Percentiles rank a stretch among this genome's conserved stretches.
These are phyloP conservation scores for Silvanus unidentatus DNA, from an alignment of 2,888 invertebrate genomes.

Conservation along the genomic window DNA sequence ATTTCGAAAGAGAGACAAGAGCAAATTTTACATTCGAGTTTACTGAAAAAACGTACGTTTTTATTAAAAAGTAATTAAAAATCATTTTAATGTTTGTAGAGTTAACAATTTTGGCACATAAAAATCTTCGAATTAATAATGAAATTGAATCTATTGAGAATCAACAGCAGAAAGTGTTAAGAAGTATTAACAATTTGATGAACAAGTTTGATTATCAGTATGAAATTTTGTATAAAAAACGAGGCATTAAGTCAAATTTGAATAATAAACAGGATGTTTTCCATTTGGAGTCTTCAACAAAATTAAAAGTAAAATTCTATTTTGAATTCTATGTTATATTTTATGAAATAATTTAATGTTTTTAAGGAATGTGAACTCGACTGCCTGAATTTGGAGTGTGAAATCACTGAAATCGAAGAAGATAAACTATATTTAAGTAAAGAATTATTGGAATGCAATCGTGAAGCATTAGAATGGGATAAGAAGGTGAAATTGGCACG, in stretches of 20 bases:
- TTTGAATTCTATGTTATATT: conserved; percentile 6
- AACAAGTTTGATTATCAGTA: conserved; percentile 56
- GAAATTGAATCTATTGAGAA: conserved; percentile 55
- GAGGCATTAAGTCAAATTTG: conserved; percentile 49
- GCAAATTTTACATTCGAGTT: conserved; percentile 62
- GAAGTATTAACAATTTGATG: conserved; percentile 56
- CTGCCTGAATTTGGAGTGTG: conserved; percentile 60
- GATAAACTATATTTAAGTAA: conserved; percentile 62
- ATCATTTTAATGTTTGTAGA: too few species aligned
- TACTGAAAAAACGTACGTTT: conserved; percentile 63
- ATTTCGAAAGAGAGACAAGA: conserved; percentile 63
- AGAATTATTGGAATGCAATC: conserved; percentile 56
- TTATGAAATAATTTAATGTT: background rate
- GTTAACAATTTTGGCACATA: conserved; percentile 64
- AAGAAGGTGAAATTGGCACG: conserved; percentile 68
- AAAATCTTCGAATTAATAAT: conserved; percentile 62
- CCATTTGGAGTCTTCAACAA: conserved; percentile 49
- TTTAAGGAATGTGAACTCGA: conserved; percentile 62
- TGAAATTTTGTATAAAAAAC: conserved; percentile 53
- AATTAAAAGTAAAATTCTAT: conserved; percentile 45
- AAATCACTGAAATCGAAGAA: conserved; percentile 59
- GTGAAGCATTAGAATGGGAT: conserved; percentile 75
- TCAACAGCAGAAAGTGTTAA: conserved; percentile 53
- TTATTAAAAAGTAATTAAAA: too few species aligned
- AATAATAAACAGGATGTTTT: conserved; percentile 53